A percentile compares a stretch with the other conserved stretches of the same genome.
Conservation (phyloP, 2,113 vertebrate species). For the Xyliphius kryptos region DNA sequence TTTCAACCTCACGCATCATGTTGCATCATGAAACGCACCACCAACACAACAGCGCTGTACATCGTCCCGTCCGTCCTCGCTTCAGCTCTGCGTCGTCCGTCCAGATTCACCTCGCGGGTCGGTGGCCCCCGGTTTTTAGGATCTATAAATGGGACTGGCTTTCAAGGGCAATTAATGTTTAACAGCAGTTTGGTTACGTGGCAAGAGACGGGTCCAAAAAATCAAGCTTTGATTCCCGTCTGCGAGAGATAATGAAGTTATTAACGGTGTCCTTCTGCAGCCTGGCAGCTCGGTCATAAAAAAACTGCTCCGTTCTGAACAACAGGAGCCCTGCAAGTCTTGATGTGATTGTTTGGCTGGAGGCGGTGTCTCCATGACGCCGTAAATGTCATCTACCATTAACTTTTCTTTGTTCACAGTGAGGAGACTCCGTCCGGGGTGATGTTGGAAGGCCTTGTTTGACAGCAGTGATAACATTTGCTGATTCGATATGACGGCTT, state of each 20-base stretch:
- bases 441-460: neutral
- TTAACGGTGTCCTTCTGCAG: slow-evolving; percentile 1
- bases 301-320: neutral
- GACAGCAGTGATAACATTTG: neutral
- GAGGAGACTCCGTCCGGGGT: neutral
- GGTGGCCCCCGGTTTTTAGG: neutral
- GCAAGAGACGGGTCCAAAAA: neutral
- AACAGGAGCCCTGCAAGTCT: slow-evolving; percentile 7
- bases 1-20: no score
- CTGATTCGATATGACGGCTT: neutral
- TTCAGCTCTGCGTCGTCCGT: no score
- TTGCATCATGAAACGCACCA: no score
- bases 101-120: neutral
- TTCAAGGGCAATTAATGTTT: slow-evolving; percentile 12
- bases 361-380: slow-evolving; percentile 2
- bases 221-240: neutral
- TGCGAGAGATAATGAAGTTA: slow-evolving; percentile 7
- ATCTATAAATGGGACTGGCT: neutral
- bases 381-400: slow-evolving; percentile 10
- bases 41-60: no score
- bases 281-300: slow-evolving; percentile 7
- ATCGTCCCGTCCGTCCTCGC: no score
- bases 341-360: slow-evolving; percentile 2
- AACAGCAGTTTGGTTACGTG: neutral
- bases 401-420: neutral